A percentile compares a stretch with the other conserved stretches of the same genome.
Evolutionary conservation across 2,888 invertebrate genomes (phyloP).

Genomic region (Cosmia pyralina): DNA sequence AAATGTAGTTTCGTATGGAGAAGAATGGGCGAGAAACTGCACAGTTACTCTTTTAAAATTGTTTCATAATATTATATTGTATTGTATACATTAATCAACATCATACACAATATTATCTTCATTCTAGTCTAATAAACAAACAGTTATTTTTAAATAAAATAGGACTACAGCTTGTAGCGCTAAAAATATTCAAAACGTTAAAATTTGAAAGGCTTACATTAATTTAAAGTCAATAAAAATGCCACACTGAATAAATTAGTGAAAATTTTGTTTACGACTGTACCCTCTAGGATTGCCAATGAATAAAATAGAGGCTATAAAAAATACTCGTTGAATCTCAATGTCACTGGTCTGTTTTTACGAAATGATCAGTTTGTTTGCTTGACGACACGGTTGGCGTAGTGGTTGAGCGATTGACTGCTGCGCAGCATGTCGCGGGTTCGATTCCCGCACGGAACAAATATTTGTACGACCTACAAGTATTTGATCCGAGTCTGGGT

Average conservation of each 20-base stretch:
- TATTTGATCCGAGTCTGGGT: too few relatives aligned
- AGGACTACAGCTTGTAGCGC: neutral
- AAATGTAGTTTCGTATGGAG: too few relatives aligned
- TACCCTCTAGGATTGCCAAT: conserved; percentile 46
- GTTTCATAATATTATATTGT: too few relatives aligned
- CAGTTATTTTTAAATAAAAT: neutral
- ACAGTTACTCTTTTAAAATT: too few relatives aligned
- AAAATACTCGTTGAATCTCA: conserved; percentile 27
- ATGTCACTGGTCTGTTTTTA: conserved; percentile 1
- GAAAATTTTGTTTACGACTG: conserved; percentile 52
- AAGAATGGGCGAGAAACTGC: too few relatives aligned
- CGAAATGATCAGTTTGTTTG: neutral
- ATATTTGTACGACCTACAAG: too few relatives aligned
- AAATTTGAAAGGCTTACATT: neutral
- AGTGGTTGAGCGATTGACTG: too few relatives aligned
- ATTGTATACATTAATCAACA: too few relatives aligned
- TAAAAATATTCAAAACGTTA: conserved; percentile 7
- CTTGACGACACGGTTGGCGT: too few relatives aligned
- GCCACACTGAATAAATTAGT: conserved; percentile 48
- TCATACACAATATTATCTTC: too few relatives aligned
- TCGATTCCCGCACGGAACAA: too few relatives aligned
- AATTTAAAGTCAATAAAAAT: conserved; percentile 49
- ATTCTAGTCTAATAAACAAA: neutral
- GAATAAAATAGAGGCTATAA: conserved; percentile 54
- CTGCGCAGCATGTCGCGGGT: too few relatives aligned